A percentile compares a stretch with the other conserved stretches of the same genome.
Evolutionary conservation across 64 coral and sea anemone genomes (phyloP).

Genomic region (Porites lutea): DNA sequence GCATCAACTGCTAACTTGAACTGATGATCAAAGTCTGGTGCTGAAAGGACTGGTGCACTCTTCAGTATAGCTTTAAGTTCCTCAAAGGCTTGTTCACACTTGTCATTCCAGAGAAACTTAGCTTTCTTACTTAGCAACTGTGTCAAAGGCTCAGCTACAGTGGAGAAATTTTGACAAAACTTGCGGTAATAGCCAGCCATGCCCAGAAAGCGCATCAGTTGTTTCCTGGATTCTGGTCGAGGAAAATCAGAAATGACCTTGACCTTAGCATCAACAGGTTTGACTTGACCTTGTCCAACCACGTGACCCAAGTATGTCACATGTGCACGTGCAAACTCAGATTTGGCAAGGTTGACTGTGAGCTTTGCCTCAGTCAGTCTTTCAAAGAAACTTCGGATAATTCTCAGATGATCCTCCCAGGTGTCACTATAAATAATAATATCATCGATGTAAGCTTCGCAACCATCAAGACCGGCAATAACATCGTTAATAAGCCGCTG

Average conservation of each 20-base stretch:
- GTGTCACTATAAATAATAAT: conserved; percentile 32
- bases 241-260: too few relatives aligned
- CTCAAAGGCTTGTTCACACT: conserved; percentile 37
- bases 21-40: conserved; percentile 19
- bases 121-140: conserved; percentile 22
- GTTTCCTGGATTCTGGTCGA: conserved; percentile 14
- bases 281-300: neutral
- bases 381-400: conserved; percentile 4
- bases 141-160: conserved; percentile 22
- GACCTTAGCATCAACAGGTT: too few relatives aligned
- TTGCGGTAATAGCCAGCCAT: conserved; percentile 58
- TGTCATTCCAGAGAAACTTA: conserved; percentile 16
- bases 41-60: conserved; percentile 38
- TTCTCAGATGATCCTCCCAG: conserved; percentile 17
- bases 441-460: conserved; percentile 33
- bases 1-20: too few relatives aligned
- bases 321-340: conserved; percentile 13
- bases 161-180: conserved; percentile 47
- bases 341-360: conserved; percentile 13
- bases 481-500: conserved; percentile 38
- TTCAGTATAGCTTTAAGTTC: conserved; percentile 16
- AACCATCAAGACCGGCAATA: conserved; percentile 29
- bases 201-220: conserved; percentile 62
- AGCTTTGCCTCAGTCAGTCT: conserved; percentile 31
- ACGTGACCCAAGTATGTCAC: neutral